Conservation (phyloP, 2,797 vertebrate genomes). For the Pyrocephalus nanus region DNA sequence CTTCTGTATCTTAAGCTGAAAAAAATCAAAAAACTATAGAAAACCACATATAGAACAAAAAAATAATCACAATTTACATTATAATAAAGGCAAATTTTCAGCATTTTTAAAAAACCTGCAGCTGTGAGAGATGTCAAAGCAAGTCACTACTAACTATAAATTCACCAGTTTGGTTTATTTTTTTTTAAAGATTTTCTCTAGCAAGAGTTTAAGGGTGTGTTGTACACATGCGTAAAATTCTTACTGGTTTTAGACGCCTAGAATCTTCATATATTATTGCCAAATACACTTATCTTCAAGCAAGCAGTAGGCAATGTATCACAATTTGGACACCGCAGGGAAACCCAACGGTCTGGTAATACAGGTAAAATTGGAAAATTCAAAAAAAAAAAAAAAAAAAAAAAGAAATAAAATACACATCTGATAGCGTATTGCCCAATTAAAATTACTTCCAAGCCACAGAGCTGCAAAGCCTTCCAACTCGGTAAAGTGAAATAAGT, state of each 20-base stretch:
- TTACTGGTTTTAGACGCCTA: slow-evolving; percentile 72
- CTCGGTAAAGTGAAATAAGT: slow-evolving; percentile 69
- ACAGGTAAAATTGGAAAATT: slow-evolving; percentile 76
- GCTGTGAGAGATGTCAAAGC: slow-evolving; percentile 81
- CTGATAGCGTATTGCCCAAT: slow-evolving; percentile 77
- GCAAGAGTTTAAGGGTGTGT: slow-evolving; percentile 79
- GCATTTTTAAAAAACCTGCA: slow-evolving; percentile 76
- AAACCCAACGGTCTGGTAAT: slow-evolving; percentile 78
- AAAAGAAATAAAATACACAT: slow-evolving; percentile 56
- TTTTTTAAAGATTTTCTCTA: slow-evolving; percentile 69
- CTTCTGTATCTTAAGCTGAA: slow-evolving; percentile 79
- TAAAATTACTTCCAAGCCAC: slow-evolving; percentile 77
- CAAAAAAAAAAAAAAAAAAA: neutral
- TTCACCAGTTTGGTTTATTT: slow-evolving; percentile 77
- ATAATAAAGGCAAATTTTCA: slow-evolving; percentile 85
- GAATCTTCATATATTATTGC: slow-evolving; percentile 79
- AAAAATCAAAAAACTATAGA: slow-evolving; percentile 79
- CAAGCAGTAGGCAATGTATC: slow-evolving; percentile 81
- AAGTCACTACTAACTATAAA: slow-evolving; percentile 81
- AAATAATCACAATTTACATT: slow-evolving; percentile 86
- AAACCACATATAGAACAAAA: slow-evolving; percentile 91
- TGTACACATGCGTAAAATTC: slow-evolving; percentile 79
- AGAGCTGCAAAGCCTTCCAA: slow-evolving; percentile 79
- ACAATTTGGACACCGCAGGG: slow-evolving; percentile 80
- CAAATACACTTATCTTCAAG: slow-evolving; percentile 80